These are phyloP conservation scores for Byasa hedistus DNA, from an alignment of 2,888 invertebrate genomes.

Conservation along the genomic window DNA sequence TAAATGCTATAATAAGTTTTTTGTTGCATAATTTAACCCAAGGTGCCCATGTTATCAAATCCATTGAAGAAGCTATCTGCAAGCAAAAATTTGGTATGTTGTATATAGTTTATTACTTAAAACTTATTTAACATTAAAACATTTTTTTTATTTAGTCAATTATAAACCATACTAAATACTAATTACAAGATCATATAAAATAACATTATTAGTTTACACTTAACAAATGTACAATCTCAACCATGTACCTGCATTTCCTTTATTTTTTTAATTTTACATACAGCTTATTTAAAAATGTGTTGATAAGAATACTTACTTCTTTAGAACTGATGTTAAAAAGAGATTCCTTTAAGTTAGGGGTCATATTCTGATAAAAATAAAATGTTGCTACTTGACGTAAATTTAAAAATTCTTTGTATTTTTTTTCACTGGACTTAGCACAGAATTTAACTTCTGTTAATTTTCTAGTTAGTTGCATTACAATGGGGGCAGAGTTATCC, in stretches of 20 bases:
- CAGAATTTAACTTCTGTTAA: slow-evolving; percentile 57
- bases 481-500: slow-evolving; percentile 45
- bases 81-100: slow-evolving; percentile 35
- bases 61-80: slow-evolving; percentile 49
- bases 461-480: slow-evolving; percentile 54
- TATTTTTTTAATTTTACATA: no score
- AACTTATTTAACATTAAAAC: no score
- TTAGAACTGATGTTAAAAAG: slow-evolving; percentile 41
- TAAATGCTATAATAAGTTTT: slow-evolving; percentile 52
- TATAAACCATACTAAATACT: no score
- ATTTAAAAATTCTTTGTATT: slow-evolving; percentile 46
- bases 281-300: no score
- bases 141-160: no score
- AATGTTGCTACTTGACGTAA: slow-evolving; percentile 54
- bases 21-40: slow-evolving; percentile 59
- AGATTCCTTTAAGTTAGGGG: slow-evolving; percentile 46
- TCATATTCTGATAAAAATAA: slow-evolving; percentile 46
- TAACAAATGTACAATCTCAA: no score
- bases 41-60: slow-evolving; percentile 45
- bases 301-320: slow-evolving; percentile 39
- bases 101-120: not conserved
- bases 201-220: no score
- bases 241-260: no score
- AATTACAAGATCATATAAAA: no score
- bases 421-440: slow-evolving; percentile 52